These are phyloP conservation scores for Mustela erminea DNA, from an alignment of 2,797 vertebrate species.

Conservation along the genomic window DNA sequence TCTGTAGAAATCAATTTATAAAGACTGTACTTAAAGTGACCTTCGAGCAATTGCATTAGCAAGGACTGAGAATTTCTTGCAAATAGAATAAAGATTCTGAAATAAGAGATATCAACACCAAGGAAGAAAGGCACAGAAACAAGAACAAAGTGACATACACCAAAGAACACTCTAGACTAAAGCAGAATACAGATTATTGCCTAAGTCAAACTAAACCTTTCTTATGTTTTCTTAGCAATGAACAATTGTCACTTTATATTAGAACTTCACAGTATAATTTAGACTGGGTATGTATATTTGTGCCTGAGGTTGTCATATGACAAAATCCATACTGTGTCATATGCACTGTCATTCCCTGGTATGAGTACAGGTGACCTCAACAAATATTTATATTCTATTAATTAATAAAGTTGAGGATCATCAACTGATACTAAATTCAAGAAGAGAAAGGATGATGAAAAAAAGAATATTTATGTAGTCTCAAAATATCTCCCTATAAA, in stretches of 20 bases:
- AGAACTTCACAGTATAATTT: background rate
- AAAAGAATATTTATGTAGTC: background rate
- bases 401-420: constrained; percentile 37
- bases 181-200: background rate
- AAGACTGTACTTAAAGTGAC: constrained; percentile 61
- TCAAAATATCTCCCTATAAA: background rate
- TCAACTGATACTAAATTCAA: background rate
- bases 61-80: constrained; percentile 40
- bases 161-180: background rate
- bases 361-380: background rate
- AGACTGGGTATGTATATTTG: background rate
- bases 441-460: background rate
- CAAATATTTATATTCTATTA: background rate
- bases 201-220: background rate
- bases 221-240: background rate
- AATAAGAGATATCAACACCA: background rate
- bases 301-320: background rate
- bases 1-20: constrained; percentile 69
- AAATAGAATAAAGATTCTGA: constrained; percentile 27
- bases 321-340: background rate
- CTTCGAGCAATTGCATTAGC: constrained; percentile 68
- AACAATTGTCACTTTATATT: background rate
- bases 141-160: background rate
- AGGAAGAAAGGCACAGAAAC: constrained; percentile 18
- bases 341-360: background rate